Evolutionary conservation across 1,140 invertebrate species (phyloP), one percentile per base, ranked within the genome.

Genomic region (Lithobius niger): DNA sequence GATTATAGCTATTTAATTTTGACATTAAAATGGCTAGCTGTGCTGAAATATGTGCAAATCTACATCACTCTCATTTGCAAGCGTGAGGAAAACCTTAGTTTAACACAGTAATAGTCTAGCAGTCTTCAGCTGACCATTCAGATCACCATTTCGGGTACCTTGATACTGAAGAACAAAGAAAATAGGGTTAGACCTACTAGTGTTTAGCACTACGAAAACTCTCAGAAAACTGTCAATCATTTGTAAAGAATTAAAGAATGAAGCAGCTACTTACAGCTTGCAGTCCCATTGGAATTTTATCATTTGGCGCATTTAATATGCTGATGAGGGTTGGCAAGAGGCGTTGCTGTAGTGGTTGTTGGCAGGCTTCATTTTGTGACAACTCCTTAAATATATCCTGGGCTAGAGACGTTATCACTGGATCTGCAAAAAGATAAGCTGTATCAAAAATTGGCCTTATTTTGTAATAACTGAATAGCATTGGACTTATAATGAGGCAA

Each of bases 321-420:
- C 76, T 80, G 19, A 82, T 76, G 24, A 88, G 70, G 0, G 82
- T 85, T 15, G 84, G 84, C 31, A 85, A 69, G 19, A 88, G 71
- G 62, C 81, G 75, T 47, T 79, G 77, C 61, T 86, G 82, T 26
- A 87, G 59, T 0, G 76, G 70, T 16, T 65, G 68, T 44, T 78
- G 72, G 59, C 82, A 83, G 31, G 70, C 70, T 0, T 76, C 73
- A 70, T 80, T 85, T 61, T 78, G 71, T 0, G 77, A 78, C 10
- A 88, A 65, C 28, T 77, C 78, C 62, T 78, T 80, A 25, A 87
- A 80, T 31, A 85, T 74, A 55, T 84, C 80, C 62, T 83, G 76
- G 2, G 79, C 77, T 36, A 82, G 68, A 49, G 73, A 71, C 0
- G 81, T 69, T 25, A 86, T 72, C 36, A 77, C 74, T 13, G 79